Evolutionary conservation across 2,797 vertebrate genomes (phyloP).

Genomic region (Chrosomus eos): DNA sequence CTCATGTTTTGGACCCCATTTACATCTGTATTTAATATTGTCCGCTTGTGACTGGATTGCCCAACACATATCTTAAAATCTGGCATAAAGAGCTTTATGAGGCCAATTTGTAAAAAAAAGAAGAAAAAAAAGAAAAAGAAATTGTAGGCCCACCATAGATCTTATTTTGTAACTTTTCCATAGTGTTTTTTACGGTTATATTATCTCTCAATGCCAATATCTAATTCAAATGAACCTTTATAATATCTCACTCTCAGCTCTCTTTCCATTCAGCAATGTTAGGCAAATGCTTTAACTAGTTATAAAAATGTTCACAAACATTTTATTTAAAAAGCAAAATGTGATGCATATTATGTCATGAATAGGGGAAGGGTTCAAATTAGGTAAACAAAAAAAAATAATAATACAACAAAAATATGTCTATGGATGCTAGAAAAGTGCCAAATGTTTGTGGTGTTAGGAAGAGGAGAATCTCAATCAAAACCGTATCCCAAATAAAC

Average conservation of each 20-base stretch:
- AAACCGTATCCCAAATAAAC: conserved; percentile 46
- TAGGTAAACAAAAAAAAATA: not conserved
- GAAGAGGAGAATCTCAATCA: conserved; percentile 60
- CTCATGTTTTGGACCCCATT: not conserved
- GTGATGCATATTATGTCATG: conserved; percentile 17
- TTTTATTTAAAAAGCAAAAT: conserved; percentile 35
- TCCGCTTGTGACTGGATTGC: not conserved
- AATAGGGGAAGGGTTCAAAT: conserved; percentile 6
- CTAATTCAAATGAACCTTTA: not conserved
- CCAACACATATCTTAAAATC: not conserved
- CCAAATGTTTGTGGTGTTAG: conserved; percentile 58
- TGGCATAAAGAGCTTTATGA: not conserved
- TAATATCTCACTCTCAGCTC: not conserved
- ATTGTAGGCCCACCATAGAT: not conserved
- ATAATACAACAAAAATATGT: conserved; percentile 62
- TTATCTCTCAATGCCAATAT: not conserved
- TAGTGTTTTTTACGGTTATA: not conserved
- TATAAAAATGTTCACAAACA: conserved; percentile 35
- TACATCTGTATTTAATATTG: not conserved
- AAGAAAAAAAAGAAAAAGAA: too few relatives aligned
- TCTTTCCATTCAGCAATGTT: not conserved
- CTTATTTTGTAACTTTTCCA: not conserved
- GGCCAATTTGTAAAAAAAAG: too few relatives aligned
- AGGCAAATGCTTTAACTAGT: conserved; percentile 25
- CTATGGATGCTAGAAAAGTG: conserved; percentile 60